Conservation (phyloP, 2,888 invertebrate genomes). For the Heterodera filipjevi region DNA sequence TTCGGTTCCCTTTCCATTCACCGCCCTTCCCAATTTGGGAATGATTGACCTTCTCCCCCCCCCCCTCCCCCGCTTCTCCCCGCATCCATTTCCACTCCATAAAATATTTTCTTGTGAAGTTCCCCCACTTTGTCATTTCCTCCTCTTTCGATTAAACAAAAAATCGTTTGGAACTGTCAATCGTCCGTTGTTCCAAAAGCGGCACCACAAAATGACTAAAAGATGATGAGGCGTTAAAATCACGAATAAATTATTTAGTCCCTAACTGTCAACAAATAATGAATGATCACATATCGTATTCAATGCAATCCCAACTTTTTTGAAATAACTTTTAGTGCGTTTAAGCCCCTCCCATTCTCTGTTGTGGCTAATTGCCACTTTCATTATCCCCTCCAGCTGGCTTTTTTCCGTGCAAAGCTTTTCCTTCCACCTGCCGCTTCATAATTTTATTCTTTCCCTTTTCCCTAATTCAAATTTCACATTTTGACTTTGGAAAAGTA, state of each 20-base stretch:
- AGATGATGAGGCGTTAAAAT: too few species aligned
- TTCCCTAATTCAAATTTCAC: not conserved
- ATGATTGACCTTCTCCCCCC: not conserved
- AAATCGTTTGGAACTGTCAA: not conserved
- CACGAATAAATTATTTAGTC: too few species aligned
- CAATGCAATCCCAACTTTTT: too few species aligned
- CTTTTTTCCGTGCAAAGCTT: not conserved
- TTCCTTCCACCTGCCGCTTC: not conserved
- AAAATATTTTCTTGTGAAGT: not conserved
- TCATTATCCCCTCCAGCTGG: too few species aligned
- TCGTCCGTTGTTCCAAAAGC: too few species aligned
- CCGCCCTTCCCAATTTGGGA: not conserved
- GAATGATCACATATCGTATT: too few species aligned
- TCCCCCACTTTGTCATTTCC: not conserved
- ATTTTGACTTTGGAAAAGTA: not conserved
- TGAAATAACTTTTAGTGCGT: too few species aligned
- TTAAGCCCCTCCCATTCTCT: too few species aligned
- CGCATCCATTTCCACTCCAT: not conserved
- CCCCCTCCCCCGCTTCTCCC: not conserved
- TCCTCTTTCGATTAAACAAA: not conserved
- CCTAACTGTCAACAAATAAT: too few species aligned
- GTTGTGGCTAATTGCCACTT: too few species aligned
- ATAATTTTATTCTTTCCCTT: too few species aligned
- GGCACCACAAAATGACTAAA: too few species aligned
- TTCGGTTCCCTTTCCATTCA: not conserved